Conservation (phyloP, 2,888 invertebrate genomes). For the Dicycla oo region DNA sequence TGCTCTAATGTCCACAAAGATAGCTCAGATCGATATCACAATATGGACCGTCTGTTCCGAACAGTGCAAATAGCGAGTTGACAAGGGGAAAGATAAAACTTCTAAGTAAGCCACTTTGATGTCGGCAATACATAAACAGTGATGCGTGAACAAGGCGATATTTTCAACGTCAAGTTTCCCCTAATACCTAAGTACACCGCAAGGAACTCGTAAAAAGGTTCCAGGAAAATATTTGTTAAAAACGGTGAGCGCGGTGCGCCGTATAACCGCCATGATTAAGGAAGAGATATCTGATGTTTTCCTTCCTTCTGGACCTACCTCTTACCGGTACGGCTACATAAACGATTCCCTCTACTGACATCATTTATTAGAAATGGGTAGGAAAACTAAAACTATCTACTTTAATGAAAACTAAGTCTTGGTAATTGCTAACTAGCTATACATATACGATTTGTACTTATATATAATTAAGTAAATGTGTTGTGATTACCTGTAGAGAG, state of each 20-base stretch:
- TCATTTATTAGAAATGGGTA: slow-evolving; percentile 63
- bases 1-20: slow-evolving; percentile 79
- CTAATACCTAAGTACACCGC: slow-evolving; percentile 70
- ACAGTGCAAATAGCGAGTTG: slow-evolving; percentile 67
- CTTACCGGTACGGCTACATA: slow-evolving; percentile 65
- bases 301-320: slow-evolving; percentile 71
- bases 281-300: slow-evolving; percentile 79
- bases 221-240: slow-evolving; percentile 77
- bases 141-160: slow-evolving; percentile 68
- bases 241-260: slow-evolving; percentile 70
- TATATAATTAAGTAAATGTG: background rate
- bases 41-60: slow-evolving; percentile 70
- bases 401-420: slow-evolving; percentile 28
- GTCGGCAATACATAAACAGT: slow-evolving; percentile 62
- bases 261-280: slow-evolving; percentile 77
- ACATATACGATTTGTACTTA: background rate
- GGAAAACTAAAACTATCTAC: slow-evolving; percentile 20
- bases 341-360: slow-evolving; percentile 60
- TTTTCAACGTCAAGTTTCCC: slow-evolving; percentile 70
- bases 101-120: slow-evolving; percentile 67
- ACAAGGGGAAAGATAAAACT: slow-evolving; percentile 68
- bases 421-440: slow-evolving; percentile 20
- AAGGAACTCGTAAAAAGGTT: slow-evolving; percentile 76
- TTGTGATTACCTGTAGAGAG: background rate
- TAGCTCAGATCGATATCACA: slow-evolving; percentile 80